Base-by-base conservation (phyloP, 2,113 vertebrate species). In the Cyphomyrus plagiostoma region DNA sequence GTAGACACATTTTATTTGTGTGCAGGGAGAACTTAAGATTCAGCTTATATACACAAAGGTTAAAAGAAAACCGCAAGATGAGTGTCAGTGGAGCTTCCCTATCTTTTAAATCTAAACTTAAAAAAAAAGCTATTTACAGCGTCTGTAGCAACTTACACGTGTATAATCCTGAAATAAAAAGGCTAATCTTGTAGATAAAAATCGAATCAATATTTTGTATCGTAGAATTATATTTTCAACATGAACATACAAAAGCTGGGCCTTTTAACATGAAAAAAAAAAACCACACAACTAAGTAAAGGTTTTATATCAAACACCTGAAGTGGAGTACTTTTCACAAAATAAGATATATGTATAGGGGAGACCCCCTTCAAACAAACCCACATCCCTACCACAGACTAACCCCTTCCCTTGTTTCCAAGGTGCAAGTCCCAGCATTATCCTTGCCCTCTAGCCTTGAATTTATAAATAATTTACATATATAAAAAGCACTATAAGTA, bases 401-500 rank as follows among this genome's bases (percentile, higher is more conserved):
- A 42, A 80, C 74, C 74, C 74, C 35, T 42, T 42, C 15, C 35
- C 30, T 17, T 70, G 3, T 70, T 4, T 30, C 62, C 62, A 30
- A 70, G 62, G 62, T 82, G 39, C 19, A 84, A 46, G 82, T 21
- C 80, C 80, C 45, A 84, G 45, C 21, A 23, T 48, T 39, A 46
- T 11, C 1, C 82, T 84, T 48, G 21, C 82, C 48, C 82, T 48
- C 19, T 48, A 84, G 21, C 35, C 82, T 84, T 7, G 6, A 80
- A 42, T 42, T 84, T 11, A 84, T 84, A 84, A 84, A 46, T 84
- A 46, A 84, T 46, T 84, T 45, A 46, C 8, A 0, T 84, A 46
- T 85, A 85, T 52, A 52, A 52, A 46, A 85, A 87, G 15, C n/a
- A 50, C 46, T 86, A 26, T 52, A 86, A 86, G 84, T 86, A 35